Base-by-base conservation (phyloP, 1,140 invertebrate genomes). In the Caenorhabditis brenneri region DNA sequence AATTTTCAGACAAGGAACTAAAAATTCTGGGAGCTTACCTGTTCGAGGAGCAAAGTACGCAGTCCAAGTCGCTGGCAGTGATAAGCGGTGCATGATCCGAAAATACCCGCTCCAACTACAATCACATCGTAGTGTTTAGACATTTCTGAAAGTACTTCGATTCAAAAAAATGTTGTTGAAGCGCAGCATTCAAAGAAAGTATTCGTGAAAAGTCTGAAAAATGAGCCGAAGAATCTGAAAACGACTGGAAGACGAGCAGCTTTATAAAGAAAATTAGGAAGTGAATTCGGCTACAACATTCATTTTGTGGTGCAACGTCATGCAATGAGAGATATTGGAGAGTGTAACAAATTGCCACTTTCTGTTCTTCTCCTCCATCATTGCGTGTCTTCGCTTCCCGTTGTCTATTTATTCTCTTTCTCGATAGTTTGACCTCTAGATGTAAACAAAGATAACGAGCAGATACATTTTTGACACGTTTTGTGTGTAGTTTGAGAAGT, bases 71-170 rank as follows among this genome's bases (percentile, higher is more conserved):
- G 53, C 24, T 78, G 79, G 19, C 49, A 81, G 36, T 85, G 84
- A 81, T 81, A 85, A 16, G 84, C 79, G 2, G 84, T 55, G 60
- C 84, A 85, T 46, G 84, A 81, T n/a, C 84, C 84, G 15, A 85
- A 81, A 33, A 85, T 85, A 0, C 84, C 84, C 1, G 84, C 79
- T 19, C 84, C 84, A 15, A 85, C 49, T 10, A 85, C 84, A 24
- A 81, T 46, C 3, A 82, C 79, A 39, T 85, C 84, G 29, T 78
- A 85, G 6, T 65, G 58, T 16, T 51, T 58, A 16, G 74, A 12
- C 79, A 84, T 79, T 58, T 24, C 22, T 10, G 27, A 33, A 15
- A 6, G n/a, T 42, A n/a, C n/a, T n/a, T n/a, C n/a, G n/a, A n/a
- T n/a, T 80, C 7, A 22, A 16, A 22, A 22, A 36, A 65, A 10